phyloP scores from a whole-genome alignment of 23 tunicate species.

The Ciona savignyi region DNA sequence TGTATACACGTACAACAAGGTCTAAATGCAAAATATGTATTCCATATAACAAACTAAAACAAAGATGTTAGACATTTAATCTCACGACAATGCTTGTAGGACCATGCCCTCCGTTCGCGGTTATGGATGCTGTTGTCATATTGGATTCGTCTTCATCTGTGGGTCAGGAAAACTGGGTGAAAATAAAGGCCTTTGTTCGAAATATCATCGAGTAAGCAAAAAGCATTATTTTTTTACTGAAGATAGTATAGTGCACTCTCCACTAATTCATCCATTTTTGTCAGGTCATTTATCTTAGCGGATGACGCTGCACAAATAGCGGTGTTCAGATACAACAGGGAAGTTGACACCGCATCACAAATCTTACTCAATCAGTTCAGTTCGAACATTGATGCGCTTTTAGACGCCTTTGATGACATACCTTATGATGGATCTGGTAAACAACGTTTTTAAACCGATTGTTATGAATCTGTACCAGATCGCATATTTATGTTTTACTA shows the following conservation, averaged over 20 bases:
- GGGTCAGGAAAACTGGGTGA: slow-evolving; percentile 17
- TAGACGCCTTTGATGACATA: slow-evolving; percentile 36
- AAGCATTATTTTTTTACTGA: no score
- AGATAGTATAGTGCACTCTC: no score
- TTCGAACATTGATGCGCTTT: slow-evolving; percentile 13
- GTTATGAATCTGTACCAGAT: no score
- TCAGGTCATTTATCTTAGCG: slow-evolving; percentile 4
- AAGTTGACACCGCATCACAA: slow-evolving; percentile 21
- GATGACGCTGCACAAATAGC: slow-evolving; percentile 5
- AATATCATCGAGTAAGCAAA: slow-evolving; percentile 3
- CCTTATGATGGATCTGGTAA: slow-evolving; percentile 34
- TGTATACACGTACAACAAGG: no score
- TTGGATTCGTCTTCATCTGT: slow-evolving; percentile 18
- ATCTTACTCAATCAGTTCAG: slow-evolving; percentile 22
- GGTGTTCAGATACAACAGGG: slow-evolving; percentile 4
- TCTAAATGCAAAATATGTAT: no score
- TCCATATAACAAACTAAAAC: no score
- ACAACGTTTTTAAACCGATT: no score
- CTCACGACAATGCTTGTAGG: no score
- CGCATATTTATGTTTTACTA: no score
- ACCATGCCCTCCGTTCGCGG: slow-evolving; percentile 22
- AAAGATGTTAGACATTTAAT: no score
- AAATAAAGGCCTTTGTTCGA: neutral
- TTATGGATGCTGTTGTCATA: slow-evolving; percentile 4
- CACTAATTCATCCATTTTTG: no score